These are phyloP conservation scores for Ploceus nigricollis DNA, from an alignment of 2,113 vertebrate genomes.

Conservation along the genomic window DNA sequence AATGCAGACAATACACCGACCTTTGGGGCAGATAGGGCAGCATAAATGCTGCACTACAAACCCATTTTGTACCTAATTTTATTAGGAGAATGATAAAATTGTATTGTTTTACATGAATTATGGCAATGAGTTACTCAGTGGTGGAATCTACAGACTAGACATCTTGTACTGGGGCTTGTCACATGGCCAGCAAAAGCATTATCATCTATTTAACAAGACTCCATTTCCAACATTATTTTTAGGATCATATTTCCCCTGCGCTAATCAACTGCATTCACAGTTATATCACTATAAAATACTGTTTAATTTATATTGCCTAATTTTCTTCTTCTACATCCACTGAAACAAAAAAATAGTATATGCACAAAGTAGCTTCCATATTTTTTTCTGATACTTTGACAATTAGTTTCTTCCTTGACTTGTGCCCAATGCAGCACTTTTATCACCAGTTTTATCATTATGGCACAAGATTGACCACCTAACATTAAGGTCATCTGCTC, in stretches of 20 bases:
- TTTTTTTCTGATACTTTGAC: neutral
- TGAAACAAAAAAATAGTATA: neutral
- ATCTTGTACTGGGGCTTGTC: slow-evolving; percentile 10
- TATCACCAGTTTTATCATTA: neutral
- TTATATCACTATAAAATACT: neutral
- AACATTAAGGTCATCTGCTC: neutral
- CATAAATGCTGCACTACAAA: neutral
- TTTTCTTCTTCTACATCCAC: neutral
- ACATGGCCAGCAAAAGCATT: slow-evolving; percentile 44
- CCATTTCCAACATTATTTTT: slow-evolving; percentile 18
- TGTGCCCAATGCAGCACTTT: neutral
- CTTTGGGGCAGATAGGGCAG: slow-evolving; percentile 4
- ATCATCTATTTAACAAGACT: neutral
- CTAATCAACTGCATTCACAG: slow-evolving; percentile 34
- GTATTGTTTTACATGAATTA: slow-evolving; percentile 17
- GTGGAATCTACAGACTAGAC: slow-evolving; percentile 38
- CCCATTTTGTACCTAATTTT: slow-evolving; percentile 6
- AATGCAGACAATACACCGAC: slow-evolving; percentile 8
- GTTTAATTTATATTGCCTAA: neutral
- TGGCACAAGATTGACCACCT: neutral
- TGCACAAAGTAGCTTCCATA: neutral
- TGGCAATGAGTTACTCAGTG: neutral
- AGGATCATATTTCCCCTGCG: neutral
- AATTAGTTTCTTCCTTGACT: neutral
- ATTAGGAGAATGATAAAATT: slow-evolving; percentile 27